Conservation (phyloP, 2,113 vertebrate genomes). For the Urocynchramus pylzowi region DNA sequence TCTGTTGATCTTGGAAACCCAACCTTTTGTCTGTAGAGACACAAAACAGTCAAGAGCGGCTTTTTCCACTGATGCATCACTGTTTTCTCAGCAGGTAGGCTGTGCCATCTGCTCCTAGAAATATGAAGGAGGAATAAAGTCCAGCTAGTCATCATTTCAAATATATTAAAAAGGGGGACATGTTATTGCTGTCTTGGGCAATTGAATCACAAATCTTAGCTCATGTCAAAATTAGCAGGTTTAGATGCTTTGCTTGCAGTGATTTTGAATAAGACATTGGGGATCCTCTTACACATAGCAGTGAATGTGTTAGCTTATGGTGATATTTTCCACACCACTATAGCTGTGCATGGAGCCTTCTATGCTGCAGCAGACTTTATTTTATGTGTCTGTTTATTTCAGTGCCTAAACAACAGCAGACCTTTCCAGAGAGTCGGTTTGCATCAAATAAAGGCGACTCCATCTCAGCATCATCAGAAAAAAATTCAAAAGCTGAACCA, state of each 20-base stretch:
- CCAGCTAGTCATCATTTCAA: not conserved
- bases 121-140: not conserved
- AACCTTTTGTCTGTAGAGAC: not conserved
- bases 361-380: not conserved
- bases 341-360: not conserved
- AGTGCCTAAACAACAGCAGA: constrained; percentile 73
- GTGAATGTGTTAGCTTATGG: not conserved
- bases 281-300: not conserved
- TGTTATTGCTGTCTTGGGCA: not conserved
- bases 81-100: not conserved
- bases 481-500: constrained; percentile 72
- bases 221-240: not conserved
- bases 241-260: not conserved
- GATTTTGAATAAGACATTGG: not conserved
- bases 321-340: not conserved
- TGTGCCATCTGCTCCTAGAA: constrained; percentile 14
- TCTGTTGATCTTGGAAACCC: constrained; percentile 28
- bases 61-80: not conserved
- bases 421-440: constrained; percentile 74
- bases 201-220: not conserved
- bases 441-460: constrained; percentile 67
- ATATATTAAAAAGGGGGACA: not conserved
- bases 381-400: not conserved
- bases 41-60: not conserved
- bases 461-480: constrained; percentile 72